Evolutionary conservation across 2,113 vertebrate genomes (phyloP), one percentile per base, ranked within the genome.

Genomic region (Xyliphius kryptos): DNA sequence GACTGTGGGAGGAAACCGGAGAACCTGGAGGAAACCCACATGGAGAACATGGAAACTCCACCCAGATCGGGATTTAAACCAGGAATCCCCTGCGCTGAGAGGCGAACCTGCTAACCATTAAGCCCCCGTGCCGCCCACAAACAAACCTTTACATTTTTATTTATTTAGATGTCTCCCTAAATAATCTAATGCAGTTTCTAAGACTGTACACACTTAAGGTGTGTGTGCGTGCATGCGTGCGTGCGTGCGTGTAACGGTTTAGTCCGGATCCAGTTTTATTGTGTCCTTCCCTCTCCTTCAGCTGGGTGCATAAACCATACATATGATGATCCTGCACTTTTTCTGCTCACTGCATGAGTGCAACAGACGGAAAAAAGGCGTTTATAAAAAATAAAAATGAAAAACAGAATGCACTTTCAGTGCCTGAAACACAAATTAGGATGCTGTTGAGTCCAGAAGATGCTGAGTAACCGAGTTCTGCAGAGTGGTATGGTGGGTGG

Each of bases 291-390:
- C 36, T 21, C 68, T 64, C 50, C 32, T 36, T 53, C 59, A 59
- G 66, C 56, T 60, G 5, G 2, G 9, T 19, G 1, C 22, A 56
- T 65, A 51, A 66, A 69, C 19, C 37, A 38, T 20, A 47, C 16
- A 15, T 13, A 13, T 63, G 56, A 66, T 73, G 71, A 73, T 36
- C 19, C 41, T 44, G 57, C 71, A 54, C 57, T 47, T 73, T 62
- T 17, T 19, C 15, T 58, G 62, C 43, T 47, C 26, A 1, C 13
- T 41, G 3, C 19, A 9, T 15, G 10, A 50, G 53, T 5, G 2
- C 17, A 13, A 14, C n/a, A 26, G 48, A 13, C 14, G 10, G 43
- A 13, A 0, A 44, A 43, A 50, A 16, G 1, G 13, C 3, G 5
- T 41, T 17, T 10, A 9, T 3, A 9, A 16, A 46, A 46, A 44